Evolutionary conservation across 2,797 vertebrate species (phyloP).

Genomic region (Scyliorhinus canicula): DNA sequence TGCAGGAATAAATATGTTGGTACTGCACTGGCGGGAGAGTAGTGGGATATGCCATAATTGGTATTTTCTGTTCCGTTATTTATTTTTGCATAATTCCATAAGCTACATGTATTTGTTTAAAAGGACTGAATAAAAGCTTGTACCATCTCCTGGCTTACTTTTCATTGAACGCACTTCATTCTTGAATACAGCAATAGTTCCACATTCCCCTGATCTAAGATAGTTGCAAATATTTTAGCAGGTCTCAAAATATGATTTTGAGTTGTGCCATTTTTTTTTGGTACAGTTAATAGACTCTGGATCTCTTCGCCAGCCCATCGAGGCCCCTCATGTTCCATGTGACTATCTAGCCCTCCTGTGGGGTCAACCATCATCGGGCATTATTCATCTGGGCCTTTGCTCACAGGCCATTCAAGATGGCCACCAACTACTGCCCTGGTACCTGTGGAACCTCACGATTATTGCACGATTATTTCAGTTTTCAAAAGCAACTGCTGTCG

Average conservation of each 20-base stretch:
- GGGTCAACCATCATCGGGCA: no score
- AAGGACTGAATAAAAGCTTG: conserved; percentile 31
- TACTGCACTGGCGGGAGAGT: neutral
- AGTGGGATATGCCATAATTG: neutral
- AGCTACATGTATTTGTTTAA: neutral
- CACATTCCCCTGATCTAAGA: neutral
- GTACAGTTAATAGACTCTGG: neutral
- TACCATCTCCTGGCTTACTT: neutral
- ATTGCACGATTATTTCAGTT: no score
- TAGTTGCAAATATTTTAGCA: neutral
- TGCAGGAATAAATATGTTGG: conserved; percentile 66
- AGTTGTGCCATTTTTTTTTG: neutral
- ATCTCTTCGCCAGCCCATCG: no score
- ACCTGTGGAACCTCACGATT: no score
- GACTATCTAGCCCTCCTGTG: no score
- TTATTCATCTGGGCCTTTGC: no score
- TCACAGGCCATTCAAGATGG: no score
- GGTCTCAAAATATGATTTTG: neutral
- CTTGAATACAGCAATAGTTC: neutral
- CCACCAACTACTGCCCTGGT: no score
- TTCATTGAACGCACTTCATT: neutral
- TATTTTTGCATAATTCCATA: conserved; percentile 26
- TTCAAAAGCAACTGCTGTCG: no score
- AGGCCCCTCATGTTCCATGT: no score
- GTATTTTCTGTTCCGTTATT: conserved; percentile 29